phyloP scores from a whole-genome alignment of 2,797 vertebrate genomes.

The Sebastiscus albofasciatus region DNA sequence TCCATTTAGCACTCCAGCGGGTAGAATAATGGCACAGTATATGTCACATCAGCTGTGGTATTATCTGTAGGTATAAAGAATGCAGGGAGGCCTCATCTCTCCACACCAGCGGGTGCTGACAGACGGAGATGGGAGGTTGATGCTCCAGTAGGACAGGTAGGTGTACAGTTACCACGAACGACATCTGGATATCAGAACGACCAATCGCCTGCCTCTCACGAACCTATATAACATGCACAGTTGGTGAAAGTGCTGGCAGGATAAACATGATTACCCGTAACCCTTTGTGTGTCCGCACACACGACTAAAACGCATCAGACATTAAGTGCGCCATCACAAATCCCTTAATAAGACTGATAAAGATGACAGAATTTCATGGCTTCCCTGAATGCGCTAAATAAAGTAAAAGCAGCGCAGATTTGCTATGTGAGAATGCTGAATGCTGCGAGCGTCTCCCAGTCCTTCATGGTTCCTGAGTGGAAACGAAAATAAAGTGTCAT shows the following conservation, averaged over 20 bases:
- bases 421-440: constrained; percentile 60
- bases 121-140: constrained; percentile 3
- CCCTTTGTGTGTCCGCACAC: not conserved
- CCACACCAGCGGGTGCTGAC: constrained; percentile 18
- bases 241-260: not conserved
- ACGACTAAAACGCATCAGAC: constrained; percentile 5
- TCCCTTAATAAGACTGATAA: not conserved
- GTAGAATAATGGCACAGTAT: constrained; percentile 30
- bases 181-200: constrained; percentile 39
- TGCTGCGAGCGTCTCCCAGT: constrained; percentile 52
- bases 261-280: not conserved
- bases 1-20: constrained; percentile 32
- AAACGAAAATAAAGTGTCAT: constrained; percentile 81
- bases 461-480: constrained; percentile 51
- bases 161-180: constrained; percentile 31
- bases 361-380: constrained; percentile 18
- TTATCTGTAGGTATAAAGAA: constrained; percentile 38
- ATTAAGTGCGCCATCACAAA: constrained; percentile 4
- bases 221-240: not conserved
- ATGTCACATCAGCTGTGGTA: constrained; percentile 33
- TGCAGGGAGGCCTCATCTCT: constrained; percentile 7
- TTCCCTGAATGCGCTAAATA: constrained; percentile 16
- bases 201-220: constrained; percentile 9
- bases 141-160: constrained; percentile 26
- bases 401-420: constrained; percentile 30